phyloP scores from a whole-genome alignment of 1,140 invertebrate genomes.

The Hyposmocoma kahamanoa region DNA sequence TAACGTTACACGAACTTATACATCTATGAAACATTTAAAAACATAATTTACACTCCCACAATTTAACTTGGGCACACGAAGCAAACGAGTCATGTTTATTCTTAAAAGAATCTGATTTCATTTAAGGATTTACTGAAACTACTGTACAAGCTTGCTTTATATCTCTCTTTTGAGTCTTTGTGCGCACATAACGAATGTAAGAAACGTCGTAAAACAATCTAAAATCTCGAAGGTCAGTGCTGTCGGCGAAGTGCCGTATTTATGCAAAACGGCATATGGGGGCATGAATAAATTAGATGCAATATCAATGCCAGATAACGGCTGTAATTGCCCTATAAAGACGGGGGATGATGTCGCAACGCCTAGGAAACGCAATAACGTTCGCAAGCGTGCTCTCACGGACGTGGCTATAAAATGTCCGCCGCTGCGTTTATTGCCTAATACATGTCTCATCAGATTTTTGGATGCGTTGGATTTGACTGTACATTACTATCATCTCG shows the following conservation, averaged over 20 bases:
- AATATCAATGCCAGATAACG: slow-evolving; percentile 70
- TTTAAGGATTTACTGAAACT: neutral
- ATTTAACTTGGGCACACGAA: slow-evolving; percentile 23
- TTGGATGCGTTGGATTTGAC: no score
- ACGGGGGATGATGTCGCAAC: slow-evolving; percentile 59
- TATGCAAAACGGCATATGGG: slow-evolving; percentile 46
- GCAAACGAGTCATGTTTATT: neutral
- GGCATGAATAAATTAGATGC: slow-evolving; percentile 64
- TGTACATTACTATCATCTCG: no score
- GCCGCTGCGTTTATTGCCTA: slow-evolving; percentile 40
- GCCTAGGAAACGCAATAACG: slow-evolving; percentile 56
- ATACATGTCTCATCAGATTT: slow-evolving; percentile 29
- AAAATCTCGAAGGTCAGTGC: slow-evolving; percentile 37
- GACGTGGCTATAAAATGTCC: slow-evolving; percentile 47
- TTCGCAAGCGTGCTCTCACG: slow-evolving; percentile 51
- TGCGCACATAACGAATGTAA: no score
- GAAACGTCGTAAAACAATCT: no score
- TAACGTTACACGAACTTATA: no score
- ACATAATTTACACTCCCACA: slow-evolving; percentile 26
- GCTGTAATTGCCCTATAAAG: slow-evolving; percentile 67
- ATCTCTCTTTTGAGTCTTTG: slow-evolving; percentile 26
- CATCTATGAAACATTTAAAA: slow-evolving; percentile 36
- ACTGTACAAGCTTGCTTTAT: slow-evolving; percentile 14
- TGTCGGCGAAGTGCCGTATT: slow-evolving; percentile 37
- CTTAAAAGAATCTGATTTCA: slow-evolving; percentile 14